phyloP scores from a whole-genome alignment of 2,888 invertebrate species.

The Helleia helle region DNA sequence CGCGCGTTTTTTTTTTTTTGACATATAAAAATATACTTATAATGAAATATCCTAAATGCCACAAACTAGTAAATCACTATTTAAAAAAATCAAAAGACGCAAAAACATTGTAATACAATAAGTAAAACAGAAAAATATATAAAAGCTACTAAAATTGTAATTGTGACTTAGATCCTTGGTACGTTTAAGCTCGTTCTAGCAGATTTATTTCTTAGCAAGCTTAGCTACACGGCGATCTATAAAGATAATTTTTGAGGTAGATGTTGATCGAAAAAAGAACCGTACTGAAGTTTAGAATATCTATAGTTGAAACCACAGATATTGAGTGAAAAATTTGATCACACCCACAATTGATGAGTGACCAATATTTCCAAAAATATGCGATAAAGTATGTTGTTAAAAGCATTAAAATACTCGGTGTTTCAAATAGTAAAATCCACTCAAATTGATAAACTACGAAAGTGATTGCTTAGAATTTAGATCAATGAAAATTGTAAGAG shows the following conservation, averaged over 20 bases:
- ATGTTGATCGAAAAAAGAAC: slow-evolving; percentile 9
- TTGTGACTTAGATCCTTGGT: slow-evolving; percentile 8
- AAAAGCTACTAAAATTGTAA: slow-evolving; percentile 5
- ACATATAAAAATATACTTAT: slow-evolving; percentile 9
- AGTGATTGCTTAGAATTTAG: no score
- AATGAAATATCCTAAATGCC: slow-evolving; percentile 10
- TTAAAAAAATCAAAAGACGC: slow-evolving; percentile 1
- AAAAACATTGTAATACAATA: background rate
- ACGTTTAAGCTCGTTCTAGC: slow-evolving; percentile 8
- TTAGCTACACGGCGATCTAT: slow-evolving; percentile 5
- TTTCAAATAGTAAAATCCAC: no score
- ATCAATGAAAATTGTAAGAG: no score
- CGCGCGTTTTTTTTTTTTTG: slow-evolving; percentile 7
- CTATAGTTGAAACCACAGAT: no score
- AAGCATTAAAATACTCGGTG: no score
- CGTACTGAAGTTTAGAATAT: background rate
- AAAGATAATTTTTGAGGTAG: slow-evolving; percentile 11
- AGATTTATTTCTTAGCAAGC: slow-evolving; percentile 7
- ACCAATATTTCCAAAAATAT: no score
- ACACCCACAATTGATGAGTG: no score
- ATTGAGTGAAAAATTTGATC: no score
- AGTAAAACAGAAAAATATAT: background rate
- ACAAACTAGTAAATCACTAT: slow-evolving; percentile 6
- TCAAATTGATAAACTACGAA: no score
- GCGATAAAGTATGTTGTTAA: no score